Conservation (phyloP, 2,888 invertebrate species). For the Ferrisia virgata region DNA sequence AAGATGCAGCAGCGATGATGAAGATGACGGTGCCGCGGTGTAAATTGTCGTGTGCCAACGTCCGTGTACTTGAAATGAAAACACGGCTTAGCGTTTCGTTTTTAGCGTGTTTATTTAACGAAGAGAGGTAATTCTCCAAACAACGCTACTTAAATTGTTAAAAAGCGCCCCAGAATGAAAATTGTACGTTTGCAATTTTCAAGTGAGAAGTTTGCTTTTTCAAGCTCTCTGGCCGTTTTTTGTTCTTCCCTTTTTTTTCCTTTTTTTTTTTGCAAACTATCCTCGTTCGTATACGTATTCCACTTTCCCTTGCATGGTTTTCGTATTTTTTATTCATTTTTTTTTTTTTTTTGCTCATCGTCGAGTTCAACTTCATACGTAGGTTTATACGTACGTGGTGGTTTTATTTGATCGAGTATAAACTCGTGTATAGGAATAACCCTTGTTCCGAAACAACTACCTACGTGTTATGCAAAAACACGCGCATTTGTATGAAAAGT, state of each 20-base stretch:
- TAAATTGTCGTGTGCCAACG: neutral
- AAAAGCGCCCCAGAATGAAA: neutral
- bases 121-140: conserved; percentile 32
- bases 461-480: neutral
- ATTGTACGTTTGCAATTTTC: neutral
- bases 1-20: too few relatives aligned
- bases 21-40: too few relatives aligned
- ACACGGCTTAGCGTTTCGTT: neutral
- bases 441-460: neutral
- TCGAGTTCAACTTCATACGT: neutral
- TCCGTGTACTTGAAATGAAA: neutral
- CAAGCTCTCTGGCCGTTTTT: neutral
- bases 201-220: neutral
- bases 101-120: conserved; percentile 32
- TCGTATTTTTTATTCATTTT: neutral
- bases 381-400: neutral
- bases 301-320: too few relatives aligned
- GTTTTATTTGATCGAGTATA: neutral
- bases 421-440: too few relatives aligned
- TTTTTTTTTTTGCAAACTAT: too few relatives aligned
- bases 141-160: conserved; percentile 9
- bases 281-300: too few relatives aligned
- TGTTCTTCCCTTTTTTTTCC: neutral
- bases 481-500: neutral
- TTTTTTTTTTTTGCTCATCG: neutral